Evolutionary conservation across 2,113 vertebrate genomes (phyloP).

Genomic region (Ivindomyrus marchei): DNA sequence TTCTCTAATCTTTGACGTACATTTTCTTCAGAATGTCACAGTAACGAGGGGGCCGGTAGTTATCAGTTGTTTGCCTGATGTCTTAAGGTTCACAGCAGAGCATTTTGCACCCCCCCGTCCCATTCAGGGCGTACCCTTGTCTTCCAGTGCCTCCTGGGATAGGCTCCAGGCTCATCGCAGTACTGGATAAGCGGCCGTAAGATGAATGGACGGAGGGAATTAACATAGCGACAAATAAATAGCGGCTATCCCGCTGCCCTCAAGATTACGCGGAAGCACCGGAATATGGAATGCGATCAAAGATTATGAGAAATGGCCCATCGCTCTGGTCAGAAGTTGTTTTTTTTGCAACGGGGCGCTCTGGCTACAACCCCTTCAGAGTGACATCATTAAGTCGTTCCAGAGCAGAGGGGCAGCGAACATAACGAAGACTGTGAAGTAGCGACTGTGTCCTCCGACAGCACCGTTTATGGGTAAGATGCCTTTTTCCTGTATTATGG

Average conservation of each 20-base stretch:
- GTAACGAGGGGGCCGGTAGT: not conserved
- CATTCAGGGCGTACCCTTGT: not conserved
- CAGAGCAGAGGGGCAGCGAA: not conserved
- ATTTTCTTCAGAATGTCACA: not conserved
- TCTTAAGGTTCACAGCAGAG: not conserved
- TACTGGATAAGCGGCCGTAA: not conserved
- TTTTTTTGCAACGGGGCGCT: not conserved
- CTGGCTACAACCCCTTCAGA: not conserved
- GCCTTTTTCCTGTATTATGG: slow-evolving; percentile 48
- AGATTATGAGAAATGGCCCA: not conserved
- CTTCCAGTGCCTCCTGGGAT: not conserved
- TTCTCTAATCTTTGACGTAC: not conserved
- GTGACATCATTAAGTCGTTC: not conserved
- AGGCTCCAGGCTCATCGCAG: not conserved
- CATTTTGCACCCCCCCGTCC: not conserved
- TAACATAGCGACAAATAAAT: not conserved
- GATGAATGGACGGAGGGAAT: not conserved
- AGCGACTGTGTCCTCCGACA: slow-evolving; percentile 34
- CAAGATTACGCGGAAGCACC: not conserved
- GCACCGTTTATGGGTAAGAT: slow-evolving; percentile 51
- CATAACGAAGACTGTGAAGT: not conserved
- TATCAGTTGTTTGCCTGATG: not conserved
- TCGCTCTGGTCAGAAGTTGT: not conserved
- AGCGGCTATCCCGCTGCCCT: not conserved
- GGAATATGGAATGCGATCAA: not conserved